Percentiles rank a stretch among this genome's conserved stretches.
These are phyloP conservation scores for Scaptomyza cyrtandrae DNA, from an alignment of 2,888 invertebrate genomes.

Conservation along the genomic window DNA sequence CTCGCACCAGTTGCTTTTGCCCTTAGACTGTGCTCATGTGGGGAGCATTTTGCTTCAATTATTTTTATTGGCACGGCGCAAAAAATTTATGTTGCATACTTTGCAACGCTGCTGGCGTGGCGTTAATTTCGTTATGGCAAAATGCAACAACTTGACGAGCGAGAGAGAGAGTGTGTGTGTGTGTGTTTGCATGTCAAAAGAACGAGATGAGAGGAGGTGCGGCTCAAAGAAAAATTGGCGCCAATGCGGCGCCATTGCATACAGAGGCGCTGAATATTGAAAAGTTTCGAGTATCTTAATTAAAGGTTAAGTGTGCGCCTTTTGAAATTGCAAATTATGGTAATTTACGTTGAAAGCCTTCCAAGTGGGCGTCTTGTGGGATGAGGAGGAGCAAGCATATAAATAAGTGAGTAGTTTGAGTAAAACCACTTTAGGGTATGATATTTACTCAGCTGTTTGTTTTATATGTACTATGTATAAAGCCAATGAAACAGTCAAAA, in stretches of 20 bases:
- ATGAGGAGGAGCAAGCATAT: neutral
- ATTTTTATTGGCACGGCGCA: slow-evolving; percentile 74
- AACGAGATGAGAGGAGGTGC: slow-evolving; percentile 9
- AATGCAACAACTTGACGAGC: slow-evolving; percentile 66
- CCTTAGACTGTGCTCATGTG: slow-evolving; percentile 12
- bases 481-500: slow-evolving; percentile 7
- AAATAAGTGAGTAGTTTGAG: slow-evolving; percentile 20
- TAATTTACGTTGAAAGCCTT: slow-evolving; percentile 69
- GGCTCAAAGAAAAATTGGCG: slow-evolving; percentile 35
- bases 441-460: slow-evolving; percentile 14
- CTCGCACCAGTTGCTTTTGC: slow-evolving; percentile 1
- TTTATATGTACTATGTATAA: neutral
- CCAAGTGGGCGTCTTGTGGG: slow-evolving; percentile 31
- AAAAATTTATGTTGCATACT: slow-evolving; percentile 76
- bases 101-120: slow-evolving; percentile 65
- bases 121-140: slow-evolving; percentile 76
- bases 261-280: slow-evolving; percentile 69
- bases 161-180: slow-evolving; percentile 24
- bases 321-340: slow-evolving; percentile 71
- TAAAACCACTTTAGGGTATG: slow-evolving; percentile 18
- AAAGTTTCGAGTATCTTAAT: slow-evolving; percentile 76
- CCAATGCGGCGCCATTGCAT: slow-evolving; percentile 61
- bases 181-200: slow-evolving; percentile 15
- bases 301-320: slow-evolving; percentile 74
- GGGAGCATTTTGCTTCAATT: slow-evolving; percentile 67